Evolutionary conservation across 2,797 vertebrate genomes (phyloP), one percentile per base, ranked within the genome.

Genomic region (Kryptopterus vitreolus): DNA sequence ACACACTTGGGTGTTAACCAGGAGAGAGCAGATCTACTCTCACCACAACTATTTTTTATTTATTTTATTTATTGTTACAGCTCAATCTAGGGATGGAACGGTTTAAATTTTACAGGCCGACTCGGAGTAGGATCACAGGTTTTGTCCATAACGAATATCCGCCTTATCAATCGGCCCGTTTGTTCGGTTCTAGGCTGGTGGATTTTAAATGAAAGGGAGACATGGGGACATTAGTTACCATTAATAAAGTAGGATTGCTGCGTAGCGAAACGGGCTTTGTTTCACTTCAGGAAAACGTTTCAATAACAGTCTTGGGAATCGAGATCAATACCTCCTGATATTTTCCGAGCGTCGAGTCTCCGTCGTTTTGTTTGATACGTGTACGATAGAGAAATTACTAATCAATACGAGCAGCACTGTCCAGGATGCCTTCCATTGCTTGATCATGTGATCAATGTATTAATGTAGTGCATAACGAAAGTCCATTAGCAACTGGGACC

Each of bases 1-100:
- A 65, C 73, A 73, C 2, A n/a, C 88, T 90, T 89, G 85, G 84
- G 91, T 85, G 85, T 89, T 92, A 90, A 91, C 89, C 92, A 92
- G 89, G 90, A 91, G 80, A 87, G 85, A 85, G 90, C 87, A 61
- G 26, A 62, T 43, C 57, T 62, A 43, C 86, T 86, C 87, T 65
- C 31, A 31, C 43, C 72, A 77, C 38, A 80, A 76, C 79, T 2
- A 12, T 85, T 86, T 73, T 43, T 43, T 10, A n/a, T n/a, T 86
- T 71, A n/a, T n/a, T n/a, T n/a, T n/a, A n/a, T n/a, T n/a, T n/a
- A n/a, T 48, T 68, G 26, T 75, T 24, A 46, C 38, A 52, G 20
- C 38, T 73, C 4, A 13, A n/a, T 10, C 52, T 35, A 24, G 11
- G 70, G 31, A 20, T 71, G 43, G 24, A 6, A 71, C 2, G 18